Base-by-base conservation (phyloP, 1,140 invertebrate genomes). In the Drosophila eugracilis region DNA sequence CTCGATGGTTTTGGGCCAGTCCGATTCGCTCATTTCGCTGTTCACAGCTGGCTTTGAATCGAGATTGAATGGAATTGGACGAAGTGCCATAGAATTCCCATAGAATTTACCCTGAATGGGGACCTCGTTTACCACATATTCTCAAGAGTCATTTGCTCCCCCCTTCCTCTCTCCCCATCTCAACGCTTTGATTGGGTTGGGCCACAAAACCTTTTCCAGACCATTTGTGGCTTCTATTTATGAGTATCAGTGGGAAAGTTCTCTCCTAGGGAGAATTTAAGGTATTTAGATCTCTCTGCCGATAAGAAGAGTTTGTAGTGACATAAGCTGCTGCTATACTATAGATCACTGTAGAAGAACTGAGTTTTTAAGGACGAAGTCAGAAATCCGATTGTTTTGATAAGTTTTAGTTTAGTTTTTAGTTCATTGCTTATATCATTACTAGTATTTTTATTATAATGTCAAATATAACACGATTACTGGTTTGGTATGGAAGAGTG, bases 41-140 rank as follows among this genome's bases (percentile, higher is more conserved):
- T 74, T 78, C 58, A 48, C 78, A 83, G 78, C 54, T 77, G 79
- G 78, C 69, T 83, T 84, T 83, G 79, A 83, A 83, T 83, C 74
- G 62, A 60, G 37, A 83, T 84, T 83, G 78, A 83, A 83, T 83
- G 69, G 76, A 75, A 74, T 74, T 49, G 74, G 53, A 57, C 37
- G 42, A 83, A 83, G 60, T 57, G 62, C 78, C 79, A 83, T 84
- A 52, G 76, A 58, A 78, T 67, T 77, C 39, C 21, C 67, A 49
- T 67, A 76, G 78, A 83, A 84, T 78, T 66, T 28, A 22, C 19
- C 21, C 60, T 67, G 62, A 69, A 69, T 69, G 65, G 69, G 44
- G 45, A 44, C 62, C 81, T 83, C 74, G 78, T 65, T 83, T 78
- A 78, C 58, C 79, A 84, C 78, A 78, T 67, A 84, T 77, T 78